Evolutionary conservation across 2,888 invertebrate genomes (phyloP).

Genomic region (Drosophila emarginata): DNA sequence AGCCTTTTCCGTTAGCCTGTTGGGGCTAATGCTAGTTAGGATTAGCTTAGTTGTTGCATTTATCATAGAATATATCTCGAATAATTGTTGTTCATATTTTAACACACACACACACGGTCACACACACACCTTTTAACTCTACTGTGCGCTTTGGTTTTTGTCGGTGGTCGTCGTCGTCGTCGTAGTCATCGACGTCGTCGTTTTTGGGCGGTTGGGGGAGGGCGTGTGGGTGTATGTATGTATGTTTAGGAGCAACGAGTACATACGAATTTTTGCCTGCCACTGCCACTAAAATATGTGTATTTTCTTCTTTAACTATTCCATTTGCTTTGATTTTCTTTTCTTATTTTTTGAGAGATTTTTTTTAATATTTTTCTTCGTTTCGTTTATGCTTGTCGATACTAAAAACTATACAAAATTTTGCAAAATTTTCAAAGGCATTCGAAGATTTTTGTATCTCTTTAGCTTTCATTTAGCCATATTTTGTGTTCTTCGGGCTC

Average conservation of each 20-base stretch:
- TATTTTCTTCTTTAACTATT: constrained; percentile 32
- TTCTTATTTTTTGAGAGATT: background rate
- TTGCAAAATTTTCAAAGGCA: constrained; percentile 34
- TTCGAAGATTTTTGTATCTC: constrained; percentile 21
- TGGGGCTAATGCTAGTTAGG: constrained; percentile 21
- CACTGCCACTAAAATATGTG: constrained; percentile 64
- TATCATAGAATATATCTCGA: constrained; percentile 37
- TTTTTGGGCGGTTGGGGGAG: constrained; percentile 17
- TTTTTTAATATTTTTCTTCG: no score
- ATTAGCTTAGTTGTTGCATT: constrained; percentile 25
- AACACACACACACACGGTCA: constrained; percentile 37
- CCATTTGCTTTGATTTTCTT: constrained; percentile 11
- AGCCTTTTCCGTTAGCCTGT: constrained; percentile 17
- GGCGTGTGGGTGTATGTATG: constrained; percentile 33
- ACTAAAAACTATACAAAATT: constrained; percentile 25
- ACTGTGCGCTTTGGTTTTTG: constrained; percentile 21
- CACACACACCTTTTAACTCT: constrained; percentile 17
- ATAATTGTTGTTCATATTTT: constrained; percentile 20
- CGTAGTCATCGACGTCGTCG: background rate
- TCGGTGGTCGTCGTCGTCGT: constrained; percentile 5
- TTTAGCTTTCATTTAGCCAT: constrained; percentile 5
- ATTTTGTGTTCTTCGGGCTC: constrained; percentile 17
- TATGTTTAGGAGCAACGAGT: constrained; percentile 72
- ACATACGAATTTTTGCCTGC: constrained; percentile 67
- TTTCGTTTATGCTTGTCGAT: background rate